phyloP scores from a whole-genome alignment of 2,113 vertebrate genomes.

The Anhinga rufa region DNA sequence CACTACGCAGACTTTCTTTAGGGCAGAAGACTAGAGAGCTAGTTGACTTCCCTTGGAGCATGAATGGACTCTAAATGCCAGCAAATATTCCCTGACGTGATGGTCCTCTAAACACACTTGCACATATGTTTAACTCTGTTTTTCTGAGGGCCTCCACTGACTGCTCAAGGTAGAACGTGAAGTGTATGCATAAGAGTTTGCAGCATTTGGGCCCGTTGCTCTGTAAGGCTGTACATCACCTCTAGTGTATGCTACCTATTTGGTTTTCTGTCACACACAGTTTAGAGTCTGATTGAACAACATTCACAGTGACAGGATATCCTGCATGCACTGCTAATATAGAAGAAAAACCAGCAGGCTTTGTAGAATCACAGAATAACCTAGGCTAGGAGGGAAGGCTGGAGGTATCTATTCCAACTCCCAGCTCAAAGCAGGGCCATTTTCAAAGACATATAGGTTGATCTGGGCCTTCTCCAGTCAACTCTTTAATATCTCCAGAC shows the following conservation, averaged over 20 bases:
- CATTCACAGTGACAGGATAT: not conserved
- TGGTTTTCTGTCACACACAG: not conserved
- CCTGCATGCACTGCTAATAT: not conserved
- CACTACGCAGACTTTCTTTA: not conserved
- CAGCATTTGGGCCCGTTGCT: fast-evolving
- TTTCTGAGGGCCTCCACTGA: not conserved
- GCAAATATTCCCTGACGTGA: not conserved
- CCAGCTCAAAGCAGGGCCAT: not conserved
- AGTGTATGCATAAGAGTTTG: not conserved
- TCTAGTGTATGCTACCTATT: not conserved
- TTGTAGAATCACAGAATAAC: not conserved
- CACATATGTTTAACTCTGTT: not conserved
- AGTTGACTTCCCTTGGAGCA: not conserved
- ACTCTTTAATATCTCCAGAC: not conserved
- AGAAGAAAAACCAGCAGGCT: not conserved
- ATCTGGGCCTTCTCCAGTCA: not conserved
- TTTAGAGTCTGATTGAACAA: not conserved
- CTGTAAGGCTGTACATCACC: not conserved
- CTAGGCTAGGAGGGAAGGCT: not conserved
- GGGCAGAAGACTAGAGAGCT: not conserved
- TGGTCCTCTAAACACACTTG: not conserved
- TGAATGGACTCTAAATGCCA: not conserved
- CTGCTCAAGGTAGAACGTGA: not conserved
- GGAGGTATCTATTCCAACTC: not conserved
- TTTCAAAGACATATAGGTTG: not conserved